A percentile compares a stretch with the other conserved stretches of the same genome.
These are phyloP conservation scores for Taeniopygia guttata DNA, from an alignment of 2,797 vertebrate genomes.

Conservation along the genomic window DNA sequence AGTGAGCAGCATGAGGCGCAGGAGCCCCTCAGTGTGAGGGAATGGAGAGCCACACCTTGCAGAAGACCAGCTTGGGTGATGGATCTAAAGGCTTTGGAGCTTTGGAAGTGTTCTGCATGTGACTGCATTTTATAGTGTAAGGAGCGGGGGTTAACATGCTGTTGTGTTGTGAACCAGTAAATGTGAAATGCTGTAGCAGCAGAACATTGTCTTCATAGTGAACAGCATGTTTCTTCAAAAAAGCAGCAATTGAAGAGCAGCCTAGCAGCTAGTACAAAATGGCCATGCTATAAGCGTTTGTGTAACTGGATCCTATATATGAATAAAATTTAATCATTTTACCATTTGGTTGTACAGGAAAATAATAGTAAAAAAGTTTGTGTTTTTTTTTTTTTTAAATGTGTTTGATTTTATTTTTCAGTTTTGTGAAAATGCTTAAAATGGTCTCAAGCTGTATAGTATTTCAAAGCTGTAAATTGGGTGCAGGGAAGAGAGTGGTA, in stretches of 20 bases:
- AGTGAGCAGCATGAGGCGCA: not conserved
- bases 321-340: not conserved
- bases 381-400: not conserved
- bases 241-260: not conserved
- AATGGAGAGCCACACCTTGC: fast-evolving
- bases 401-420: not conserved
- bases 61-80: fast-evolving
- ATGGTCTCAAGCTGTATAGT: not conserved
- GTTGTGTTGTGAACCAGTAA: not conserved
- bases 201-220: not conserved
- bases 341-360: not conserved
- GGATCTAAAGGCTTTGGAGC: not conserved
- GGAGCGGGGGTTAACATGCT: not conserved
- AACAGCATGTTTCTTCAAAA: not conserved
- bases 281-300: not conserved
- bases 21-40: not conserved
- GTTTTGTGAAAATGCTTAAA: not conserved
- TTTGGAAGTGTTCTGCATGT: not conserved
- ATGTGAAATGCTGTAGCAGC: not conserved
- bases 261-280: not conserved
- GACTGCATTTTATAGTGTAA: not conserved
- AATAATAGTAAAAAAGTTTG: not conserved
- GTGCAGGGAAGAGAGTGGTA: not conserved
- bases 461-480: not conserved
- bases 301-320: not conserved